Conservation (phyloP, 2,113 vertebrate species). For the Spizaetus ornatus region DNA sequence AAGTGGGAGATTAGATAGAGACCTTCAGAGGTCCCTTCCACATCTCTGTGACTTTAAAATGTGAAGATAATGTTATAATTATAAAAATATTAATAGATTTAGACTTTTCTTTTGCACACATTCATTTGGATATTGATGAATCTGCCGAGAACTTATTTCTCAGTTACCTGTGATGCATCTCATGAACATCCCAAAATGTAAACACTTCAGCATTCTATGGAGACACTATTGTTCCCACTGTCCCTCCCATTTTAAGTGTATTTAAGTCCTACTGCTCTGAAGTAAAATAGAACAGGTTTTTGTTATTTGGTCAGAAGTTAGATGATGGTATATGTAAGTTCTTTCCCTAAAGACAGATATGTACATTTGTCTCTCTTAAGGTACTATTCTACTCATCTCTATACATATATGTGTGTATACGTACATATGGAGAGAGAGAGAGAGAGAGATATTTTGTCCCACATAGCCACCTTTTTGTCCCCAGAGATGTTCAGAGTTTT, state of each 20-base stretch:
- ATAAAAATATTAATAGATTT: neutral
- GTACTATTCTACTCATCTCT: neutral
- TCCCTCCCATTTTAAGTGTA: neutral
- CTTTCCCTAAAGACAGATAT: neutral
- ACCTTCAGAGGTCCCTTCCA: neutral
- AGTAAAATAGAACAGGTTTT: neutral
- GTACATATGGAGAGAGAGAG: neutral
- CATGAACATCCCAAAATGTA: neutral
- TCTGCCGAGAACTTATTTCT: neutral
- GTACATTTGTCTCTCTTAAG: neutral
- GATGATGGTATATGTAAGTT: neutral
- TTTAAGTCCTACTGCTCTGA: neutral
- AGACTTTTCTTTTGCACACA: neutral
- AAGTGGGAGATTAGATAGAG: neutral
- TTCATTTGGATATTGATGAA: neutral
- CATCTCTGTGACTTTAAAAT: neutral
- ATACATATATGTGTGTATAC: neutral
- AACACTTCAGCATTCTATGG: neutral
- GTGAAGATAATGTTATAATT: neutral
- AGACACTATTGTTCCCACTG: neutral
- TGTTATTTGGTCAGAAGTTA: neutral
- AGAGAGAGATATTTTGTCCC: neutral
- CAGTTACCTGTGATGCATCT: neutral
- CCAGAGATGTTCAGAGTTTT: neutral
- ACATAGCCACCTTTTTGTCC: neutral